Base-by-base conservation (phyloP, 1,140 invertebrate species). In the Lamellibrachia luymesi region DNA sequence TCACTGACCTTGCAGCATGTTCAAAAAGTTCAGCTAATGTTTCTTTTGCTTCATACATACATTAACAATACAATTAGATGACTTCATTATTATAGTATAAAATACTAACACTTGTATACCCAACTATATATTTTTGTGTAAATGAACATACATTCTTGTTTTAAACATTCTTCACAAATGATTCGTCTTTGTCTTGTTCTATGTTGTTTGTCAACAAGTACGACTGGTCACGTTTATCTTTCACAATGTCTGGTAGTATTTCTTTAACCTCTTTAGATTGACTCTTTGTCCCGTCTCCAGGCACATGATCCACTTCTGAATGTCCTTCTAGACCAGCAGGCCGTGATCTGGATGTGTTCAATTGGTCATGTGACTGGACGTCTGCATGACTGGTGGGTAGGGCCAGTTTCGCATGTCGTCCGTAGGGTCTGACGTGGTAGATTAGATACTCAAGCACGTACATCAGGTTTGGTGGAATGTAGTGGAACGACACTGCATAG, bases 381-480 rank as follows among this genome's bases (percentile, higher is more conserved):
- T 91, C 10, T 91, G 7, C 51, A 27, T 92, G 27, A 50, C 5
- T 56, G 51, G 50, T 64, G 38, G 92, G 92, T 49, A 90, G 56
- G 17, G 89, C 17, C 38, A 93, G 38, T 49, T 89, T 93, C n/a
- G 92, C 56, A 2, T 27, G n/a, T 38, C 93, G 49, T 17, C 93
- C 93, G 52, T 93, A 93, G 2, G 93, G 98, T 93, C 98, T 97
- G 91, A 99, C 96, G 96, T 99, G 99, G 96, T 99, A 99, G 94
- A 99, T 98, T 56, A 99, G 96, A 96, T 99, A 99, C 94, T 99
- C 99, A 50, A 99, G 96, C 2, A 99, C 98, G 95, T 99, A 99
- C 98, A 99, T 99, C 97, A 95, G 94, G 90, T 99, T 98, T 0
- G 99, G 98, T 38, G 97, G 97, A 0, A 99, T 98, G 96, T 99